Evolutionary conservation across 2,888 invertebrate species (phyloP).

Genomic region (Apamea epomidion): DNA sequence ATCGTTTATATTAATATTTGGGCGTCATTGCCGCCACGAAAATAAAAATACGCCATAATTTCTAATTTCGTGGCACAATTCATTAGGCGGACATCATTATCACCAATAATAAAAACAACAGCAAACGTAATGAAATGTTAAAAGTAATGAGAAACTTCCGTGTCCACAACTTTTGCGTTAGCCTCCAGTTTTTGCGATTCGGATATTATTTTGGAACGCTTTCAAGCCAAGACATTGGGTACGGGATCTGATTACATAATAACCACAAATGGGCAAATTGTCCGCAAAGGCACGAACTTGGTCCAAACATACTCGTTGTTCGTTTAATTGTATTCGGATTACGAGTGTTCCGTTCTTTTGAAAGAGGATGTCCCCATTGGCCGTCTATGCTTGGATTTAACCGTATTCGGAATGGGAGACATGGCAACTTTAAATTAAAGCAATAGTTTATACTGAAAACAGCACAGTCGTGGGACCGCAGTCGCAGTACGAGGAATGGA

Average conservation of each 20-base stretch:
- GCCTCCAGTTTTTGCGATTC: slow-evolving; percentile 27
- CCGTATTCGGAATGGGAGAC: slow-evolving; percentile 29
- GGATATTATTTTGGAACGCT: slow-evolving; percentile 48
- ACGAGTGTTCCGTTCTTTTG: slow-evolving; percentile 29
- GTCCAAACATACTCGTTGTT: slow-evolving; percentile 29
- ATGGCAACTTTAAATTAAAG: slow-evolving; percentile 40
- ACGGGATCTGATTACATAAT: slow-evolving; percentile 55
- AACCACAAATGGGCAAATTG: slow-evolving; percentile 49
- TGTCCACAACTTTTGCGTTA: slow-evolving; percentile 34
- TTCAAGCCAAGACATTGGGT: slow-evolving; percentile 48
- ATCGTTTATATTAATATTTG: slow-evolving; percentile 39
- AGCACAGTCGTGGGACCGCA: slow-evolving; percentile 37
- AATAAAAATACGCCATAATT: slow-evolving; percentile 23
- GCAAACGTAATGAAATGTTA: slow-evolving; percentile 39
- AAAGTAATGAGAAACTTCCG: slow-evolving; percentile 46
- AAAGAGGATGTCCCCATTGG: slow-evolving; percentile 16
- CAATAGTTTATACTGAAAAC: slow-evolving; percentile 50
- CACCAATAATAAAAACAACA: slow-evolving; percentile 47
- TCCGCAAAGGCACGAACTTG: slow-evolving; percentile 24
- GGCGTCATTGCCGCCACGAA: slow-evolving; percentile 5
- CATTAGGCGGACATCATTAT: slow-evolving; percentile 47
- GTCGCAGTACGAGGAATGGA: slow-evolving; percentile 30
- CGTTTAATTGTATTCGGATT: slow-evolving; percentile 38
- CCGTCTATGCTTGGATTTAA: slow-evolving; percentile 17
- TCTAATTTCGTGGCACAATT: slow-evolving; percentile 40